phyloP scores from a whole-genome alignment of 2,797 vertebrate species.

The Pagetopsis macropterus region DNA sequence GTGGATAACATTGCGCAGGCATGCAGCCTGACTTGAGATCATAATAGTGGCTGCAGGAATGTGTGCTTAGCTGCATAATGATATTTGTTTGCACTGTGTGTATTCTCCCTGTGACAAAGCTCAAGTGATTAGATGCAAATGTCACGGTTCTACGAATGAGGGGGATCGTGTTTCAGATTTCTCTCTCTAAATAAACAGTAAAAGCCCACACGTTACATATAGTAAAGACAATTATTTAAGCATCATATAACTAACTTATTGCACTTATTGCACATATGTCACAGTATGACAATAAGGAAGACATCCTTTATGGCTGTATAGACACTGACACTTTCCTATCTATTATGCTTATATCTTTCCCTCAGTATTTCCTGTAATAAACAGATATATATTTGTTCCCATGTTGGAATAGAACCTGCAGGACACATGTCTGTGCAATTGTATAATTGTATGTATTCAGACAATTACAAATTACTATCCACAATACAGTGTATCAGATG shows the following conservation, averaged over 20 bases:
- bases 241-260: constrained; percentile 5
- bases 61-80: constrained; percentile 44
- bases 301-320: neutral
- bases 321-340: neutral
- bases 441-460: constrained; percentile 26
- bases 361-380: constrained; percentile 8
- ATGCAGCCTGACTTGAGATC: constrained; percentile 47
- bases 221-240: constrained; percentile 25
- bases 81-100: constrained; percentile 55
- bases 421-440: constrained; percentile 13
- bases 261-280: constrained; percentile 4
- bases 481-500: too few species aligned
- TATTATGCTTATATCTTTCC: neutral
- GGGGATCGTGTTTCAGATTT: constrained; percentile 26
- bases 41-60: constrained; percentile 41
- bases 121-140: constrained; percentile 60
- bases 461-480: constrained; percentile 19
- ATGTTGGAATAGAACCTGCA: constrained; percentile 5
- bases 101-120: constrained; percentile 48
- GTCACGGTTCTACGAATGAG: constrained; percentile 36
- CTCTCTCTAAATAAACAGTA: constrained; percentile 42
- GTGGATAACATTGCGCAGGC: constrained; percentile 42
- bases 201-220: constrained; percentile 10
- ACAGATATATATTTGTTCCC: constrained; percentile 1
- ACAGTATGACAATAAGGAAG: constrained; percentile 9